Conservation (phyloP, 2,888 invertebrate species). For the Hemithea aestivaria region DNA sequence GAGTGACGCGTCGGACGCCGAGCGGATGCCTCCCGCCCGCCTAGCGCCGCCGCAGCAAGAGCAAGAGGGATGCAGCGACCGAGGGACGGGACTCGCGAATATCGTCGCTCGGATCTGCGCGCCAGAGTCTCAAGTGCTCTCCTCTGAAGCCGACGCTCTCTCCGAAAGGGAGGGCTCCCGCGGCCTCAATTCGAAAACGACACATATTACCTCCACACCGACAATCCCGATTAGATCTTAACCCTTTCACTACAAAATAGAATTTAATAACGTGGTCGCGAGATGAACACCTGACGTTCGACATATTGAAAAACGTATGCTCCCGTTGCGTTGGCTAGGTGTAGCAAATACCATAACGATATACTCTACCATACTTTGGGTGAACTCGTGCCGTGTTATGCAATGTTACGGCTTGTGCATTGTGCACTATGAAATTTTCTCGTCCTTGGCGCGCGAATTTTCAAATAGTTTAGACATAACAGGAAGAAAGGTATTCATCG, state of each 20-base stretch:
- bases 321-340: slow-evolving; percentile 75
- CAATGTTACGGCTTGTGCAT: slow-evolving; percentile 71
- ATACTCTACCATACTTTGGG: slow-evolving; percentile 58
- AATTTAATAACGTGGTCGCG: slow-evolving; percentile 41
- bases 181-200: slow-evolving; percentile 39
- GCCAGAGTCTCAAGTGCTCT: slow-evolving; percentile 72
- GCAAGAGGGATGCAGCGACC: slow-evolving; percentile 74
- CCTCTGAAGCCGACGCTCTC: slow-evolving; percentile 55
- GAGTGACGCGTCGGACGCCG: slow-evolving; percentile 62
- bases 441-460: slow-evolving; percentile 55
- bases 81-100: slow-evolving; percentile 57
- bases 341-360: slow-evolving; percentile 78
- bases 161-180: slow-evolving; percentile 69
- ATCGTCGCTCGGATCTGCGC: slow-evolving; percentile 66
- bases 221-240: slow-evolving; percentile 45
- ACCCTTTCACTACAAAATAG: slow-evolving; percentile 39
- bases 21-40: slow-evolving; percentile 62
- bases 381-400: slow-evolving; percentile 75
- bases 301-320: slow-evolving; percentile 76
- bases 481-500: too few species aligned
- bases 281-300: slow-evolving; percentile 78
- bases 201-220: slow-evolving; percentile 36
- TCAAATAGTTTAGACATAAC: slow-evolving; percentile 30
- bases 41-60: slow-evolving; percentile 50
- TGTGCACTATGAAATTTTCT: slow-evolving; percentile 64